Evolutionary conservation across 1,140 invertebrate species (phyloP).

Genomic region (Hycleus cichorii): DNA sequence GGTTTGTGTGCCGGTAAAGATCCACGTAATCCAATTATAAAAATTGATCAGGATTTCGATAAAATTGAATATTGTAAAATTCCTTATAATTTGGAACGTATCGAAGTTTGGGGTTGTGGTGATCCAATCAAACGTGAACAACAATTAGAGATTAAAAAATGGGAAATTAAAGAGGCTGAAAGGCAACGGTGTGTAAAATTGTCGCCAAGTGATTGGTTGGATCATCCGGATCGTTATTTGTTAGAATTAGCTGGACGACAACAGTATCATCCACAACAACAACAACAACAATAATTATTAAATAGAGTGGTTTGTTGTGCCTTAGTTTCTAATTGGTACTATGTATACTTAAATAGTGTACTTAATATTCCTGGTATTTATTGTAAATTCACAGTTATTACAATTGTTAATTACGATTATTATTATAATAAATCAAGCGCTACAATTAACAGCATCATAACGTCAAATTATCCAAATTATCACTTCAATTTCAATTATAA

Average conservation of each 20-base stretch:
- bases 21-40: conserved; percentile 64
- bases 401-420: too few relatives aligned
- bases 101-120: conserved; percentile 84
- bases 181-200: conserved; percentile 71
- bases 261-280: conserved; percentile 52
- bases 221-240: conserved; percentile 84
- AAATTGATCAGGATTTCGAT: conserved; percentile 66
- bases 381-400: too few relatives aligned
- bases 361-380: too few relatives aligned
- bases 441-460: too few relatives aligned
- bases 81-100: conserved; percentile 51
- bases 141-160: conserved; percentile 82
- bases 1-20: conserved; percentile 75
- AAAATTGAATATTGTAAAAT: conserved; percentile 55
- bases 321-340: too few relatives aligned
- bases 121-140: conserved; percentile 63
- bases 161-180: conserved; percentile 82
- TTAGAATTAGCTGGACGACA: conserved; percentile 75
- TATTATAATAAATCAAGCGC: too few relatives aligned
- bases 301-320: too few relatives aligned
- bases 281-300: neutral
- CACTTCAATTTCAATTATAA: too few relatives aligned
- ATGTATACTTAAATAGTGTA: too few relatives aligned
- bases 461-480: too few relatives aligned
- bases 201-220: conserved; percentile 78